These are phyloP conservation scores for Catajapyx aquilonaris DNA, from an alignment of 1,140 invertebrate species.

Conservation along the genomic window DNA sequence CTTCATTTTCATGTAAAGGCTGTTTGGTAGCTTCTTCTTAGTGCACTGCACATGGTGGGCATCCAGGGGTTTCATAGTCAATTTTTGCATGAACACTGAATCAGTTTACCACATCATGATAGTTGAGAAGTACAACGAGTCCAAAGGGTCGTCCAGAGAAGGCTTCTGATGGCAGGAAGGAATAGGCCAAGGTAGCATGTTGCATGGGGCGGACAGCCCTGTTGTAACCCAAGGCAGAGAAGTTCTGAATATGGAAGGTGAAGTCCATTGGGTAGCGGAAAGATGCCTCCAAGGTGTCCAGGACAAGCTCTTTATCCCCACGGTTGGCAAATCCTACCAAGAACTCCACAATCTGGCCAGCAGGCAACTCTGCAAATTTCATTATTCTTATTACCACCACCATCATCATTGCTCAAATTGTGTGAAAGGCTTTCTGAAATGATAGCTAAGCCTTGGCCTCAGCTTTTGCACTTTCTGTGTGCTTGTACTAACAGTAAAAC, in stretches of 20 bases:
- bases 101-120: conserved; percentile 54
- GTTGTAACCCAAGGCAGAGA: conserved; percentile 77
- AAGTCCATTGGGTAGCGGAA: conserved; percentile 98
- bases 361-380: conserved; percentile 83
- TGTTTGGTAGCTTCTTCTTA: background rate
- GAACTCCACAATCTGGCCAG: conserved; percentile 80
- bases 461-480: too few species aligned
- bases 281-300: conserved; percentile 87
- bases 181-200: conserved; percentile 87
- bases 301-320: conserved; percentile 68
- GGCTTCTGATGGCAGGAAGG: conserved; percentile 82
- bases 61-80: background rate
- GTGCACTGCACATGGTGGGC: background rate
- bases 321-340: conserved; percentile 92
- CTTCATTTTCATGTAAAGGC: background rate
- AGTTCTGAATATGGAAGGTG: conserved; percentile 95
- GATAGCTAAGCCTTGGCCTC: too few species aligned
- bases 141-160: conserved; percentile 92
- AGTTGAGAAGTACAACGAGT: conserved; percentile 78
- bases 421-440: too few species aligned
- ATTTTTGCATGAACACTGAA: conserved; percentile 3
- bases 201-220: conserved; percentile 69
- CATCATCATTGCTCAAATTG: too few species aligned
- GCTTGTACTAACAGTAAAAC: too few species aligned
- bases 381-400: too few species aligned